Conservation (phyloP, 2,113 vertebrate species). For the Anser cygnoides region DNA sequence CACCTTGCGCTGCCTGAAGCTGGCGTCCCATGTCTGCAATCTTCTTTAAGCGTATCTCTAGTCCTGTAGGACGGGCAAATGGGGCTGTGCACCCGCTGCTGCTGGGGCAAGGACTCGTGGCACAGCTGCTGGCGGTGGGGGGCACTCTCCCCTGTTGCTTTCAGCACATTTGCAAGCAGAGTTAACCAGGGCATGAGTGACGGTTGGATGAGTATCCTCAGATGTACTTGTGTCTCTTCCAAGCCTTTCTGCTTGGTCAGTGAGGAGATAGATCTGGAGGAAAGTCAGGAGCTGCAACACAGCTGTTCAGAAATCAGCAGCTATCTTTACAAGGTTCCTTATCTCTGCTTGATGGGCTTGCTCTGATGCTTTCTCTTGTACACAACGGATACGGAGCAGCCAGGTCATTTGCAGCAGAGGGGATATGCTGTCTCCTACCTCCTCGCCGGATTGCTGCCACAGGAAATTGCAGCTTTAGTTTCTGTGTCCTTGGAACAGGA, state of each 20-base stretch:
- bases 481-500: not conserved
- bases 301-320: not conserved
- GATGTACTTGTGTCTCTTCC: not conserved
- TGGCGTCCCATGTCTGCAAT: fast-evolving
- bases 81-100: not conserved
- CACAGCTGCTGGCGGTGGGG: not conserved
- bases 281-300: not conserved
- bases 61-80: not conserved
- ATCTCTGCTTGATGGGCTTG: not conserved
- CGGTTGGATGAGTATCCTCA: not conserved
- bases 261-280: not conserved
- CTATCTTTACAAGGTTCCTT: not conserved
- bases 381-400: not conserved
- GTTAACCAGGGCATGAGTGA: not conserved
- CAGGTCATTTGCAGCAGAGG: not conserved
- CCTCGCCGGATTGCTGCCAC: not conserved
- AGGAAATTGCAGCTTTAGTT: not conserved
- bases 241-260: not conserved
- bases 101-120: no score
- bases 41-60: not conserved
- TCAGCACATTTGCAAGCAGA: not conserved
- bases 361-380: not conserved
- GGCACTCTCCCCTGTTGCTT: not conserved
- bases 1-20: not conserved
- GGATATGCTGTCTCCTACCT: not conserved